Conservation (phyloP, 2,888 invertebrate genomes). For the Sinopyrophorus schimmeli region DNA sequence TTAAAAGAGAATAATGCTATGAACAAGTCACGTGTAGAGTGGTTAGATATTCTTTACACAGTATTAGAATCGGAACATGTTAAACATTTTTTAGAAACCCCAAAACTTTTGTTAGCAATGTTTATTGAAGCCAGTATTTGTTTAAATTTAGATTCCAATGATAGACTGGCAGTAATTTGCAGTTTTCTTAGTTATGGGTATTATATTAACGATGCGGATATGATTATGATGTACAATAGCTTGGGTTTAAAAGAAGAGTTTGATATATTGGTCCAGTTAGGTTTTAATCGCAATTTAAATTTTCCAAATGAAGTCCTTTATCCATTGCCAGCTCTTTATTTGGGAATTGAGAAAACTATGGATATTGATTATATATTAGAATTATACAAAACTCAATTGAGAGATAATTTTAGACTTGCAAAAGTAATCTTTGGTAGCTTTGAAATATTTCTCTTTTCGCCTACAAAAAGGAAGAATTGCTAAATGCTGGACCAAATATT, state of each 20-base stretch:
- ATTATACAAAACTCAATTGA: no score
- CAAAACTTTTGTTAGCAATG: no score
- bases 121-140: no score
- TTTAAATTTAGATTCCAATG: no score
- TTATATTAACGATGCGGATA: slow-evolving; percentile 9
- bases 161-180: slow-evolving; percentile 23
- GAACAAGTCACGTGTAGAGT: slow-evolving; percentile 5
- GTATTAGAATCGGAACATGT: slow-evolving; percentile 14
- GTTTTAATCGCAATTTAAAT: background rate
- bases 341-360: no score
- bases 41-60: slow-evolving; percentile 19
- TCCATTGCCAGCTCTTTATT: no score
- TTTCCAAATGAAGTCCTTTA: no score
- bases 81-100: background rate
- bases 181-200: slow-evolving; percentile 20
- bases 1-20: no score
- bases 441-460: slow-evolving; percentile 4
- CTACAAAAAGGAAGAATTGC: background rate
- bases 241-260: slow-evolving; percentile 24
- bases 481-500: background rate
- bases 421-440: background rate
- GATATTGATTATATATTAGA: no score
- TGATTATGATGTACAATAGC: slow-evolving; percentile 8
- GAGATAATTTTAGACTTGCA: no score
- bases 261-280: slow-evolving; percentile 8